Conservation (phyloP, 2,888 invertebrate genomes). For the Apamea crenata region DNA sequence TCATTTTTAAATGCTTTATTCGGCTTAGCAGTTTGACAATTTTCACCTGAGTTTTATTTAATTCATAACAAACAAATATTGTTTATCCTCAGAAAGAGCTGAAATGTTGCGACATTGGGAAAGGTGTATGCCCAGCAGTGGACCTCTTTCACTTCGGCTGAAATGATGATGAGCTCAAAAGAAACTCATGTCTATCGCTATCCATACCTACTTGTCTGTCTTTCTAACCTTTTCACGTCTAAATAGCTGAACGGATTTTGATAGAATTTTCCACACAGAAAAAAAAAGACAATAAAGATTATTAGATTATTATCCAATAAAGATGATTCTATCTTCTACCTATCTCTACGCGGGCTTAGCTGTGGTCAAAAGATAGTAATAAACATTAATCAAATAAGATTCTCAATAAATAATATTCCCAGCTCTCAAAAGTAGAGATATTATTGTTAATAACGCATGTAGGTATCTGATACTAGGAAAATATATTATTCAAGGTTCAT, state of each 20-base stretch:
- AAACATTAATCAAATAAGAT: not conserved
- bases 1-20: too few species aligned
- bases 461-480: not conserved
- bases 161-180: too few species aligned
- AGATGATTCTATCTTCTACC: too few species aligned
- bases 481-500: constrained; percentile 19
- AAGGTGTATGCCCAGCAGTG: too few species aligned
- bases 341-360: too few species aligned
- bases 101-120: not conserved
- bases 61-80: not conserved
- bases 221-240: not conserved
- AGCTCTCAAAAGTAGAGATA: not conserved
- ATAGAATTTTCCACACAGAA: not conserved
- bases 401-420: not conserved
- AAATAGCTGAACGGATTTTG: not conserved
- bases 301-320: too few species aligned
- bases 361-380: too few species aligned
- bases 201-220: too few species aligned
- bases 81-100: not conserved
- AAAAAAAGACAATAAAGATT: too few species aligned
- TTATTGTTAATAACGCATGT: not conserved
- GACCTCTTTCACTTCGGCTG: too few species aligned
- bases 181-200: too few species aligned
- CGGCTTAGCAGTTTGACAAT: too few species aligned
- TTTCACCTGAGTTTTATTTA: not conserved